A percentile compares a stretch with the other conserved stretches of the same genome.
Conservation (phyloP, 2,797 vertebrate species). For the Oreochromis mossambicus region DNA sequence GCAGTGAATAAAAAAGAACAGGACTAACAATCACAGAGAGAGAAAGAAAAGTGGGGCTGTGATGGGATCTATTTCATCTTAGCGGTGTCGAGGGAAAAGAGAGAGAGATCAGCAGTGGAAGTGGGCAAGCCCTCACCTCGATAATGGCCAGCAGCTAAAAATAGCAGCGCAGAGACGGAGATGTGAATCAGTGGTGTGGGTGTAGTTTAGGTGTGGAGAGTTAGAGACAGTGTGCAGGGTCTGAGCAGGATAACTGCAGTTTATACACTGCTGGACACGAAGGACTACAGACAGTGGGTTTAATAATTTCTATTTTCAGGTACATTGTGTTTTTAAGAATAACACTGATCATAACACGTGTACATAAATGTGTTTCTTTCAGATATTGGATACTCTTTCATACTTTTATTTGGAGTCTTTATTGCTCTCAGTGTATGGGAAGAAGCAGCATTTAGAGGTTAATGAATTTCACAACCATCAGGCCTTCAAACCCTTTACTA, state of each 20-base stretch:
- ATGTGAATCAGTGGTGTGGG: conserved; percentile 6
- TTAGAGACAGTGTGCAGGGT: not conserved
- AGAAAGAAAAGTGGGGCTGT: not conserved
- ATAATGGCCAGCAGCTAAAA: conserved; percentile 55
- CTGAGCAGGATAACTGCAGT: not conserved
- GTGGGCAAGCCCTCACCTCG: conserved; percentile 39
- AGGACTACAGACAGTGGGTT: not conserved
- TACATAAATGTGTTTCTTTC: not conserved
- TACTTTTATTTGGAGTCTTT: not conserved
- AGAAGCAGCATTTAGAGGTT: not conserved
- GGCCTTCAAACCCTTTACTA: not conserved
- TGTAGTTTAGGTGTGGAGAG: conserved; percentile 1
- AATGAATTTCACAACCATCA: not conserved
- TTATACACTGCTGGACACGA: not conserved
- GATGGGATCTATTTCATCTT: conserved; percentile 25
- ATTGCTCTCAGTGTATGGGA: not conserved
- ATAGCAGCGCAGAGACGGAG: conserved; percentile 47
- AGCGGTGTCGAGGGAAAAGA: not conserved
- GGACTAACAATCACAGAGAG: not conserved
- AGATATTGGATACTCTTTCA: not conserved
- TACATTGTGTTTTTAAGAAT: not conserved
- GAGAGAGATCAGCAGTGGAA: conserved; percentile 2
- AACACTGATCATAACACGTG: not conserved
- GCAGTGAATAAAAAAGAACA: not conserved
- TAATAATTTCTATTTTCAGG: not conserved